phyloP scores from a whole-genome alignment of 2,113 vertebrate genomes.

The Lonchura striata region DNA sequence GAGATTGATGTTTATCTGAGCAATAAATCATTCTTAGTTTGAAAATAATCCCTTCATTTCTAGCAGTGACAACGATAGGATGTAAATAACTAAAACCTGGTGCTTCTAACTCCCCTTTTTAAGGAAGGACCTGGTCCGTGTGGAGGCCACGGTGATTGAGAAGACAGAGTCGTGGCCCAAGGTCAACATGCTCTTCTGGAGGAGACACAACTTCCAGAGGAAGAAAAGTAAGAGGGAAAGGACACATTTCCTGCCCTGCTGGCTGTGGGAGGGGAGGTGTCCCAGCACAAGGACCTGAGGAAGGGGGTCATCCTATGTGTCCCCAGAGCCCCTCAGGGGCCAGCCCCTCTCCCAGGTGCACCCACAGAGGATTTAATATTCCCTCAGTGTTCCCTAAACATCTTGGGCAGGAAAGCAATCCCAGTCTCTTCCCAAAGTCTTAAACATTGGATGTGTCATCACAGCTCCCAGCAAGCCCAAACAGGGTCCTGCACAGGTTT shows the following conservation, averaged over 20 bases:
- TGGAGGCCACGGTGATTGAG: slow-evolving; percentile 86
- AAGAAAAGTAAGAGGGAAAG: slow-evolving; percentile 76
- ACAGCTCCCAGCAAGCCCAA: not conserved
- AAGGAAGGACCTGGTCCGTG: slow-evolving; percentile 81
- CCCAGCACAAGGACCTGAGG: rapidly evolving
- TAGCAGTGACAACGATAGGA: not conserved
- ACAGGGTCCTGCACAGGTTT: not conserved
- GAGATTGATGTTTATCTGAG: not conserved
- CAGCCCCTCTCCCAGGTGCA: not conserved
- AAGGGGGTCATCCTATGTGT: rapidly evolving
- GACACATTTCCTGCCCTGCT: not conserved
- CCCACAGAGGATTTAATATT: not conserved
- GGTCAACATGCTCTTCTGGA: slow-evolving; percentile 79
- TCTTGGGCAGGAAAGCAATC: not conserved
- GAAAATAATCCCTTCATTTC: not conserved
- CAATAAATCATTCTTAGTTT: not conserved
- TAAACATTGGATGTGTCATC: not conserved
- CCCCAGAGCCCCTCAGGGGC: not conserved
- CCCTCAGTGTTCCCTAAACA: not conserved
- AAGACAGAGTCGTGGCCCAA: slow-evolving; percentile 86
- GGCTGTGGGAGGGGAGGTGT: not conserved
- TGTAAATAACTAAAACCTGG: not conserved
- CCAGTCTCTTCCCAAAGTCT: not conserved
- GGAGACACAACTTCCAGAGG: slow-evolving; percentile 72
- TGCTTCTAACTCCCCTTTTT: rapidly evolving